These are phyloP conservation scores for Catharus minimus DNA, from an alignment of 2,113 vertebrate species.

Conservation along the genomic window DNA sequence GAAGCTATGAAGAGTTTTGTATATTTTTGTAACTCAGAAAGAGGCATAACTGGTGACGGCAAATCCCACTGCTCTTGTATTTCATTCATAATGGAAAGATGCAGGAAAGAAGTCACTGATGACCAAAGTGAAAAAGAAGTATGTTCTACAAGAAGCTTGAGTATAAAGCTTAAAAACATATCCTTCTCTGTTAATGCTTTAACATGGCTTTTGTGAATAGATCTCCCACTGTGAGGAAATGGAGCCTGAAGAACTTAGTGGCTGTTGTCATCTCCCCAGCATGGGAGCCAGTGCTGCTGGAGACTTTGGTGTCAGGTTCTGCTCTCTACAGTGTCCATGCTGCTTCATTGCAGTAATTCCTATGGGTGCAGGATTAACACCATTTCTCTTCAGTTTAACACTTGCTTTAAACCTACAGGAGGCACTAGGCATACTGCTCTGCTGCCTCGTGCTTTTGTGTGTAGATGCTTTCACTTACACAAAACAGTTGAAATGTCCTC, in stretches of 20 bases:
- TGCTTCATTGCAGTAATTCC: neutral
- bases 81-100: neutral
- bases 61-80: neutral
- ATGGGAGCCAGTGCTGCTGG: neutral
- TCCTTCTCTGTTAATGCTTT: neutral
- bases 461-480: neutral
- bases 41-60: neutral
- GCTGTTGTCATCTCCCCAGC: neutral
- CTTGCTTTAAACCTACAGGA: neutral
- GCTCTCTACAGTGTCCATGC: accelerated
- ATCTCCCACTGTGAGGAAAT: neutral
- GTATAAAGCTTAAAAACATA: neutral
- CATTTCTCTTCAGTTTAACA: neutral
- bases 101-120: neutral
- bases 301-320: neutral
- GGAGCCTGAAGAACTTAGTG: neutral
- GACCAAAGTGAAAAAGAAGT: neutral
- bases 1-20: neutral
- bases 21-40: neutral
- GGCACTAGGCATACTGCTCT: neutral
- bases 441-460: neutral
- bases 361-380: neutral
- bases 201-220: neutral
- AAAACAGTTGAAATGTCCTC: neutral
- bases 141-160: neutral